Conservation (phyloP, 64 coral and sea anemone genomes). For the Acropora tenuis region DNA sequence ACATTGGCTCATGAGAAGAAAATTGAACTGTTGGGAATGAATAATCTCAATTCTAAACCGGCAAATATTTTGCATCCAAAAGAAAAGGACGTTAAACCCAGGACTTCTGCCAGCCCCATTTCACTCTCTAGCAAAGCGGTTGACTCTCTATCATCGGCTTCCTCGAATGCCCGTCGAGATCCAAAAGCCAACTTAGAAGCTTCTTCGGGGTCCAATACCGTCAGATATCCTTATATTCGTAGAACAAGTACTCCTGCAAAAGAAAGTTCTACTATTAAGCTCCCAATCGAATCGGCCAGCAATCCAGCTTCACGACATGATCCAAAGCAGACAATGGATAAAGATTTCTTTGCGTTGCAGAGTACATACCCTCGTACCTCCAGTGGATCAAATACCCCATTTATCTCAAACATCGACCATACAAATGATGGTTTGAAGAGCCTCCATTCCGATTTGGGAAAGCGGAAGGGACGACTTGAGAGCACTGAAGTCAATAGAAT, state of each 20-base stretch:
- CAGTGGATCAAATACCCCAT: neutral
- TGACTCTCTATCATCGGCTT: neutral
- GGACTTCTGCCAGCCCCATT: neutral
- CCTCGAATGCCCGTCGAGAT: neutral
- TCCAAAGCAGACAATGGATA: neutral
- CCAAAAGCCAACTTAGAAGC: neutral
- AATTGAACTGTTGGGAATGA: neutral
- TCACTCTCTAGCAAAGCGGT: neutral
- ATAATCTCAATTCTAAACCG: neutral
- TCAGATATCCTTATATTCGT: slow-evolving; percentile 39
- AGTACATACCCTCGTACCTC: neutral
- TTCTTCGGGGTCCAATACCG: neutral
- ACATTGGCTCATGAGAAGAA: neutral
- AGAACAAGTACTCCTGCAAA: slow-evolving; percentile 12
- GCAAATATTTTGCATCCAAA: neutral
- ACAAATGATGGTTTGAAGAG: neutral
- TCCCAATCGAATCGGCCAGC: slow-evolving; percentile 5
- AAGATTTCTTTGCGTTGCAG: neutral
- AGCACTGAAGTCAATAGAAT: neutral
- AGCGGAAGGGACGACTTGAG: neutral
- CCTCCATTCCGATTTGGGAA: neutral
- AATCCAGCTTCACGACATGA: slow-evolving; percentile 6
- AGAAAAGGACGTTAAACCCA: neutral
- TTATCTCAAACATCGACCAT: neutral
- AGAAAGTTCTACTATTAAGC: slow-evolving; percentile 11